Base-by-base conservation (phyloP, 2,113 vertebrate genomes). In the Bungarus multicinctus region DNA sequence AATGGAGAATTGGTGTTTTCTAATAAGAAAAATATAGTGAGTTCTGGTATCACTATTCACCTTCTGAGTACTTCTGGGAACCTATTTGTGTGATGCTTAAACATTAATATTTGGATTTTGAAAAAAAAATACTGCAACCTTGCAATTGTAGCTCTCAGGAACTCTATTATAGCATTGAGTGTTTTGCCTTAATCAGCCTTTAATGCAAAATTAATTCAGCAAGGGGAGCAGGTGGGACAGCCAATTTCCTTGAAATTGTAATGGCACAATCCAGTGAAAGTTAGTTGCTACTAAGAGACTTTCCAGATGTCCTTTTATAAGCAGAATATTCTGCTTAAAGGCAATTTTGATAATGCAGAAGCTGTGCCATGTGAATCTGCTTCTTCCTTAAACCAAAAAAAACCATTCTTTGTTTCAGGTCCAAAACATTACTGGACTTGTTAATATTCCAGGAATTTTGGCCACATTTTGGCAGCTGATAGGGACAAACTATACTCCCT, bases 1-100 rank as follows among this genome's bases (percentile, higher is more conserved):
- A 97, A 97, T 58, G 52, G 93, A 96, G 94, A 97, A 95, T 86
- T 94, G 94, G 97, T 93, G 91, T 93, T 81, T 87, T 97, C 85
- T 95, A 96, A 91, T 97, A 96, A 96, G 92, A 96, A 96, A 85
- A 95, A 81, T 91, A 91, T 90, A 93, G 95, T 93, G 95, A 96
- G 94, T 95, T 92, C 95, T 97, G 96, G 93, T 92, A 91, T 95
- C 93, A 92, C 54, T 60, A 5, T 92, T 53, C 34, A 22, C 64
- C 89, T 53, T 93, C 89, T 3, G 30, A 91, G 89, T 96, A 89
- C 93, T 95, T 97, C 93, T 96, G 90, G 95, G 95, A 92, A 81
- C 18, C 23, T 9, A 30, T 90, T 95, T 94, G 64, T 90, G 2
- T 43, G 16, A 85, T 87, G 94, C 86, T 94, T 58, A 91, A 92